Evolutionary conservation across 2,797 vertebrate genomes (phyloP).

Genomic region (Synaphobranchus kaupii): DNA sequence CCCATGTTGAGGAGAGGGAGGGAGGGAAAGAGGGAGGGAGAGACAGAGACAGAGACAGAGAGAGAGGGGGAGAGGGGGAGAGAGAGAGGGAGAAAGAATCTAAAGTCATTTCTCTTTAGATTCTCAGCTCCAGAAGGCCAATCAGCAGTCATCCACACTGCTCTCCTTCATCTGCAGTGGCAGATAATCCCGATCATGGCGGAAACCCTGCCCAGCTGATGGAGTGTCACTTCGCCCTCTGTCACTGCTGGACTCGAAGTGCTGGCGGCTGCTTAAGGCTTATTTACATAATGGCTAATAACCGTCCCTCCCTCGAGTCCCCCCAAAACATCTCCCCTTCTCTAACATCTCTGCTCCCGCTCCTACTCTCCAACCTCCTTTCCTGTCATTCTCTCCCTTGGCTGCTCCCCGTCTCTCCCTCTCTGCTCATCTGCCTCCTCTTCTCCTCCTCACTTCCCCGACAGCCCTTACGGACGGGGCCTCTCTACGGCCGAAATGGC

Average conservation of each 20-base stretch:
- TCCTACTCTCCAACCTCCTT: not conserved
- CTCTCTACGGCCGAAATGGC: not conserved
- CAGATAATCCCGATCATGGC: conserved; percentile 10
- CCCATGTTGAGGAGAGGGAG: not conserved
- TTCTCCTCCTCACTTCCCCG: not conserved
- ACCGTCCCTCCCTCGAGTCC: not conserved
- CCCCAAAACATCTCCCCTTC: not conserved
- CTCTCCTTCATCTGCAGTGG: not conserved
- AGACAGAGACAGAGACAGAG: not conserved
- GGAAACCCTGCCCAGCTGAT: not conserved
- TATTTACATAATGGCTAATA: conserved; percentile 2
- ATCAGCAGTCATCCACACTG: not conserved
- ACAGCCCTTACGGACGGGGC: not conserved
- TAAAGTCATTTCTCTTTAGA: not conserved
- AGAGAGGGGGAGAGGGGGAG: conserved; percentile 22
- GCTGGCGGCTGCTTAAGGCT: not conserved
- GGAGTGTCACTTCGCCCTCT: not conserved
- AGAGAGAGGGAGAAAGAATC: conserved; percentile 3
- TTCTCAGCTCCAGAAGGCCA: not conserved
- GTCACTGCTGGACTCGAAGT: not conserved
- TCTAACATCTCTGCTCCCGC: not conserved
- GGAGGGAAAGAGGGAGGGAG: conserved; percentile 22
- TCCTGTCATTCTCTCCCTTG: not conserved
- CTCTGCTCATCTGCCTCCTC: conserved; percentile 7
- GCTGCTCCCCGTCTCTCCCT: not conserved